These are phyloP conservation scores for Melikaiella ostensackeni DNA, from an alignment of 2,888 invertebrate species.

Conservation along the genomic window DNA sequence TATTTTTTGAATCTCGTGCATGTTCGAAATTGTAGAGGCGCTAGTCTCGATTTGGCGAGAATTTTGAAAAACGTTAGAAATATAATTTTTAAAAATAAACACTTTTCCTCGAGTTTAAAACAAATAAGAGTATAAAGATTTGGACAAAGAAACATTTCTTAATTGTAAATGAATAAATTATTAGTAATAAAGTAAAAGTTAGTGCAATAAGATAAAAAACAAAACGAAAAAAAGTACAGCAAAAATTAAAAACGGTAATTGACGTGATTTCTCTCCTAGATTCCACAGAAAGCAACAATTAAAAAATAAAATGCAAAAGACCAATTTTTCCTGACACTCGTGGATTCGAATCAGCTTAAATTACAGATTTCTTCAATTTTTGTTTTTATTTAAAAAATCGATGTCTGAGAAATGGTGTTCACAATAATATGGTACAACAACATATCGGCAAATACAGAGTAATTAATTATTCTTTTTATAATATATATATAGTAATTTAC, in stretches of 20 bases:
- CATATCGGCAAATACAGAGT: conserved; percentile 71
- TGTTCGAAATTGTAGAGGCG: neutral
- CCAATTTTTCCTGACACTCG: conserved; percentile 2
- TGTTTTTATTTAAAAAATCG: conserved; percentile 74
- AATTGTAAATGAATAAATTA: too few relatives aligned
- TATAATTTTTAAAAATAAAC: neutral
- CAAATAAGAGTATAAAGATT: too few relatives aligned
- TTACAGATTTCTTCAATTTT: conserved; percentile 46
- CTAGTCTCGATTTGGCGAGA: neutral
- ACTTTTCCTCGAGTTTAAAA: neutral
- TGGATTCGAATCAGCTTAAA: conserved; percentile 41
- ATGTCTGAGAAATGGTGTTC: conserved; percentile 76
- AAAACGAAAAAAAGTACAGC: too few relatives aligned
- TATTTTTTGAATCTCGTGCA: neutral
- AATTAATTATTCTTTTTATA: conserved; percentile 63
- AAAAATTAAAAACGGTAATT: neutral
- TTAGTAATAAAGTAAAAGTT: too few relatives aligned
- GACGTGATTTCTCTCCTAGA: neutral
- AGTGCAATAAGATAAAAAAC: too few relatives aligned
- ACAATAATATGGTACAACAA: conserved; percentile 75
- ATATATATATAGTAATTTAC: conserved; percentile 59
- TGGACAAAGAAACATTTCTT: too few relatives aligned
- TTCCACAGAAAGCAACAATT: neutral
- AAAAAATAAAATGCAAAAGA: neutral
- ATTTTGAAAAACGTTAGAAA: neutral